Percentiles rank a stretch among this genome's conserved stretches.
phyloP scores from a whole-genome alignment of 2,797 vertebrate species.

The Hydrolagus colliei region DNA sequence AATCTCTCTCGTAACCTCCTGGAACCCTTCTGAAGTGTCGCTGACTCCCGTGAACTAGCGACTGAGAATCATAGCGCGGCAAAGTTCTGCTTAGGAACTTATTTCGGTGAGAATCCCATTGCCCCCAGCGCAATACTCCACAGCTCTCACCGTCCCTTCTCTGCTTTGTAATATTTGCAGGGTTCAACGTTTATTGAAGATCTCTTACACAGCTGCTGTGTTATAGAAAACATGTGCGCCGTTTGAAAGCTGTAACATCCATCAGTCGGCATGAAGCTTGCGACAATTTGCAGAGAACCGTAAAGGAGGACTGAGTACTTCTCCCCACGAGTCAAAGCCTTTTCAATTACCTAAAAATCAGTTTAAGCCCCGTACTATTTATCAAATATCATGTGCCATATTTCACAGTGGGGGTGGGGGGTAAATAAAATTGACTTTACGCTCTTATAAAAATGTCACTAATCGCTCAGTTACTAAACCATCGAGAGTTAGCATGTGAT shows the following conservation, averaged over 20 bases:
- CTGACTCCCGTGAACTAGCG: too few species aligned
- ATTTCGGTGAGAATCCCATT: neutral
- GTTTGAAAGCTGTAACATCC: slow-evolving; percentile 24
- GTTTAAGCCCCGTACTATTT: neutral
- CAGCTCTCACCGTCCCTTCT: neutral
- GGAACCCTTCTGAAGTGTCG: too few species aligned
- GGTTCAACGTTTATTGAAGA: neutral
- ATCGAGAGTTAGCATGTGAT: neutral
- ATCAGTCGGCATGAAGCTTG: neutral
- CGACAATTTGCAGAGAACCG: neutral
- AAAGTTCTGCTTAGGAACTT: too few species aligned
- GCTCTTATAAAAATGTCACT: neutral
- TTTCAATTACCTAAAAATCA: neutral
- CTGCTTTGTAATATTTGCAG: neutral
- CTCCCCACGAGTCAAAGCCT: too few species aligned
- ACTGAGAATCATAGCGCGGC: too few species aligned
- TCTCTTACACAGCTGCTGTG: slow-evolving; percentile 1
- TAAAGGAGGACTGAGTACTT: neutral
- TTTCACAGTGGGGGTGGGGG: neutral
- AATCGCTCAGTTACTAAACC: neutral
- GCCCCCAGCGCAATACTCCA: neutral
- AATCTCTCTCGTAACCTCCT: neutral
- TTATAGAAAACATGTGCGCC: slow-evolving; percentile 10
- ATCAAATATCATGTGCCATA: neutral
- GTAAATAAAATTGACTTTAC: neutral